These are phyloP conservation scores for Periophthalmus modestus DNA, from an alignment of 2,113 vertebrate genomes.

Conservation along the genomic window DNA sequence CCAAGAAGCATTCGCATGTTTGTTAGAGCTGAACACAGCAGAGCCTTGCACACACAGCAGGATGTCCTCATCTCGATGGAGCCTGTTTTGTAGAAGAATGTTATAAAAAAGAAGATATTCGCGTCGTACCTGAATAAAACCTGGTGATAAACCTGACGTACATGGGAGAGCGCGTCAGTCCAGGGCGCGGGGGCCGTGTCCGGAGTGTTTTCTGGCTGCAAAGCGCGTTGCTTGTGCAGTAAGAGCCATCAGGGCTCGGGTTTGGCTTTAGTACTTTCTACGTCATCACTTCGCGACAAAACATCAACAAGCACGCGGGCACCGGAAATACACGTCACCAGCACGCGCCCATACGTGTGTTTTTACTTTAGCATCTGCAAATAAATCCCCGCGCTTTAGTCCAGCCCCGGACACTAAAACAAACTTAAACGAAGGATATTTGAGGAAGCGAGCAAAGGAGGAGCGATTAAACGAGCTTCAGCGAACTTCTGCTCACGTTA, in stretches of 20 bases:
- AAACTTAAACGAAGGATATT: background rate
- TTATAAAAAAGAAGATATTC: background rate
- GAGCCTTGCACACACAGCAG: background rate
- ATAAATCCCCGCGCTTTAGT: fast-evolving
- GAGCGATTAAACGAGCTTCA: background rate
- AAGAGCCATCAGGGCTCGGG: conserved; percentile 49
- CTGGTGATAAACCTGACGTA: conserved; percentile 68
- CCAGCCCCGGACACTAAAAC: background rate
- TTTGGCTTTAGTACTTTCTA: background rate
- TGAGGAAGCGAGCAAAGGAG: background rate
- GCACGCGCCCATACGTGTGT: background rate
- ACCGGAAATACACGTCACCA: conserved; percentile 12
- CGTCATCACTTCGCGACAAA: conserved; percentile 69
- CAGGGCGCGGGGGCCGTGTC: conserved; percentile 2
- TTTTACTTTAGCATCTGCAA: conserved; percentile 1
- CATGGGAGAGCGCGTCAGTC: conserved; percentile 55
- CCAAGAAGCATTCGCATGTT: background rate
- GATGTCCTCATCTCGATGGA: too few relatives aligned
- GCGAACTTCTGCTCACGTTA: background rate
- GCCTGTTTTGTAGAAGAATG: background rate
- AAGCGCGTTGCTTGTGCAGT: conserved; percentile 12
- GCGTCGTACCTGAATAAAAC: conserved; percentile 70
- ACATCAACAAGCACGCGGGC: conserved; percentile 24
- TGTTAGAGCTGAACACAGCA: background rate
- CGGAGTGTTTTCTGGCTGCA: conserved; percentile 31